Evolutionary conservation across 53 echinoderm and acorn worm genomes (phyloP).

Genomic region (Mesocentrotus franciscanus): DNA sequence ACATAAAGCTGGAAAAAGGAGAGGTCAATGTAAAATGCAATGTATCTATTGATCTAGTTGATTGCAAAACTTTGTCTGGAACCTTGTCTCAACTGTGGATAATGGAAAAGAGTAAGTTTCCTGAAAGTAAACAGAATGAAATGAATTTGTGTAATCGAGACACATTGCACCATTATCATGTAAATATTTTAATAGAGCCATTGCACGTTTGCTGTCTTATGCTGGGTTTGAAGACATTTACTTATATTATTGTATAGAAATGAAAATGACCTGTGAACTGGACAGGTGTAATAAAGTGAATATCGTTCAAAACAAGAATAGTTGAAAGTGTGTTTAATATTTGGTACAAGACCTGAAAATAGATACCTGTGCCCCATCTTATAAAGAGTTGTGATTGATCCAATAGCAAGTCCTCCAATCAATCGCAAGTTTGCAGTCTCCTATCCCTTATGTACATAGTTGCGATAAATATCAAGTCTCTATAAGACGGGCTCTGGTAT

Average conservation of each 20-base stretch:
- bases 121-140: too few relatives aligned
- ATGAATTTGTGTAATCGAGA: not conserved
- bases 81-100: not conserved
- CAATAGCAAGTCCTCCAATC: too few relatives aligned
- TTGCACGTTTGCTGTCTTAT: not conserved
- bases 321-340: not conserved
- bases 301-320: not conserved
- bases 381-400: too few relatives aligned
- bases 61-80: not conserved
- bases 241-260: conserved; percentile 24
- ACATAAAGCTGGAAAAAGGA: too few relatives aligned
- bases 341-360: too few relatives aligned
- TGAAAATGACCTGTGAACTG: conserved; percentile 1
- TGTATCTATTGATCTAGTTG: too few relatives aligned
- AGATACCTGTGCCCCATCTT: too few relatives aligned
- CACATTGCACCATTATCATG: not conserved
- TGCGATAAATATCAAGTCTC: too few relatives aligned
- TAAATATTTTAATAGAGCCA: not conserved
- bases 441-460: too few relatives aligned
- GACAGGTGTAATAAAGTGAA: conserved; percentile 41
- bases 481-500: too few relatives aligned
- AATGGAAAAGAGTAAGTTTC: not conserved
- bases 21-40: not conserved
- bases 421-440: too few relatives aligned
- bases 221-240: not conserved